Conservation (phyloP, 2,888 invertebrate species). For the Carabus problematicus region DNA sequence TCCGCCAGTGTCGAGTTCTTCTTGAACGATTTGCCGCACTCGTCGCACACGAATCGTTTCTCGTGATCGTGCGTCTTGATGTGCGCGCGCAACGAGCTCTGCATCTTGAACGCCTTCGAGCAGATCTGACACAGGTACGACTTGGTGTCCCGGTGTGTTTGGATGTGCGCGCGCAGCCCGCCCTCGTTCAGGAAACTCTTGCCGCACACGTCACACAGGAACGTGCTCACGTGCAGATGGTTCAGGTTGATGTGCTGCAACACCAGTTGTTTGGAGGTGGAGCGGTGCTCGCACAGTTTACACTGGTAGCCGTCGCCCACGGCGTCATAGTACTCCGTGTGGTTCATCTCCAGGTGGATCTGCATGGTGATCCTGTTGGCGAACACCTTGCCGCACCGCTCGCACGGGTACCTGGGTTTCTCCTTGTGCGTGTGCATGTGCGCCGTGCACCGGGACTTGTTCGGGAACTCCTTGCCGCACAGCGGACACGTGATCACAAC, state of each 20-base stretch:
- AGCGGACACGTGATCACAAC: conserved; percentile 24
- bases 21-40: conserved; percentile 65
- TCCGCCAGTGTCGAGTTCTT: conserved; percentile 65
- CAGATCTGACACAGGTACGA: conserved; percentile 56
- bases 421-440: conserved; percentile 44
- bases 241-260: conserved; percentile 45
- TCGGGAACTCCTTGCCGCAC: conserved; percentile 38
- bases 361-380: conserved; percentile 19
- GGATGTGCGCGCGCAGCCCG: conserved; percentile 54
- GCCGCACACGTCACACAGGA: conserved; percentile 58
- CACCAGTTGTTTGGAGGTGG: conserved; percentile 38
- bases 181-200: conserved; percentile 48
- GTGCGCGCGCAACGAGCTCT: conserved; percentile 59
- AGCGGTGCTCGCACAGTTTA: conserved; percentile 42
- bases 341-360: conserved; percentile 28
- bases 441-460: conserved; percentile 41
- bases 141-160: conserved; percentile 53
- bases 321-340: conserved; percentile 45
- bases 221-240: conserved; percentile 45
- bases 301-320: conserved; percentile 43
- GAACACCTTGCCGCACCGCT: conserved; percentile 43
- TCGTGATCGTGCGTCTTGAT: conserved; percentile 58
- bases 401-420: conserved; percentile 44
- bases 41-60: conserved; percentile 61
- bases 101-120: conserved; percentile 59